phyloP scores from a whole-genome alignment of 2,113 vertebrate genomes.

The Conger conger region DNA sequence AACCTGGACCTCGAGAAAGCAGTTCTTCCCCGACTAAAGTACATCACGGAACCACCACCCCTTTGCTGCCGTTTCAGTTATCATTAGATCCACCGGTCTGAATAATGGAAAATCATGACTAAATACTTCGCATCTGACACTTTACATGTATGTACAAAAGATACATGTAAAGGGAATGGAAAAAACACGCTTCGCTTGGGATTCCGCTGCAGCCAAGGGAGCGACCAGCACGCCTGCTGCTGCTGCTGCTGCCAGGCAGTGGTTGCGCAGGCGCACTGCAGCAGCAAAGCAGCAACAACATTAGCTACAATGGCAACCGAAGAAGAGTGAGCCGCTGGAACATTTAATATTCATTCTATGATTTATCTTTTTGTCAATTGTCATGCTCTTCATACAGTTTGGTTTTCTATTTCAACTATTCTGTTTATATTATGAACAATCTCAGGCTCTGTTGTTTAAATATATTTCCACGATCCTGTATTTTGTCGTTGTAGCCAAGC shows the following conservation, averaged over 20 bases:
- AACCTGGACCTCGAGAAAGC: slow-evolving; percentile 73
- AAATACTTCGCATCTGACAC: not conserved
- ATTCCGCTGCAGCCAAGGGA: slow-evolving; percentile 50
- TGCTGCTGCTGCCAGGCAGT: slow-evolving; percentile 42
- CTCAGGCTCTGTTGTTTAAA: not conserved
- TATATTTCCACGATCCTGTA: not conserved
- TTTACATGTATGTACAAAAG: slow-evolving; percentile 13
- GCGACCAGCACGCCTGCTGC: slow-evolving; percentile 15
- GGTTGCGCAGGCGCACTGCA: slow-evolving; percentile 75
- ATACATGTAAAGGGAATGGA: slow-evolving; percentile 23
- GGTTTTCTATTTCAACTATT: not conserved
- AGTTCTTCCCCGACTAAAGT: slow-evolving; percentile 60
- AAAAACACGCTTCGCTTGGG: slow-evolving; percentile 34
- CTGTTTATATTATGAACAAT: not conserved
- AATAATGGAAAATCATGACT: slow-evolving; percentile 23
- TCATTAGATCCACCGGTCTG: slow-evolving; percentile 15
- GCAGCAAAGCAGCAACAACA: slow-evolving; percentile 43
- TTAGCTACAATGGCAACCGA: not conserved
- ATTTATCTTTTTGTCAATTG: not conserved
- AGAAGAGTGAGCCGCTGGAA: not conserved
- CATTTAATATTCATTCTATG: not conserved
- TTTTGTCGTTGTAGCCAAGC: not conserved
- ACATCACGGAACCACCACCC: slow-evolving; percentile 64
- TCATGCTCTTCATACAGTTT: not conserved
- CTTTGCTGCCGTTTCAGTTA: slow-evolving; percentile 36